These are phyloP conservation scores for Felis chaus DNA, from an alignment of 2,113 vertebrate species.

Conservation along the genomic window DNA sequence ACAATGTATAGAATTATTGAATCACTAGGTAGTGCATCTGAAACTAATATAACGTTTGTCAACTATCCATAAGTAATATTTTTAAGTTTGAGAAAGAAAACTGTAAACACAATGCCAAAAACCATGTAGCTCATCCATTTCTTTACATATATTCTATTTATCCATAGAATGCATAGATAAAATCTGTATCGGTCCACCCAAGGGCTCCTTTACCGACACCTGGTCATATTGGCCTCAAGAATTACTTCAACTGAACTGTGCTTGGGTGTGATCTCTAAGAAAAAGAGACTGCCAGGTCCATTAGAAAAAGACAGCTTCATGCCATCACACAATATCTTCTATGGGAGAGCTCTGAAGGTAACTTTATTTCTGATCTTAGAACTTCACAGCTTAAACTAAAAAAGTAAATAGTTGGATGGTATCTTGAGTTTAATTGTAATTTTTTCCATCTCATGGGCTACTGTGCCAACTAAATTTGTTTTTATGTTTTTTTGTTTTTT, in stretches of 20 bases:
- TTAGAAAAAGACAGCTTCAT: neutral
- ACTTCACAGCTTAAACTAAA: neutral
- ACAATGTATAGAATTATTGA: too few relatives aligned
- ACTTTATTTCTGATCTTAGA: neutral
- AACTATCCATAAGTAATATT: neutral
- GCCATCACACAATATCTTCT: too few relatives aligned
- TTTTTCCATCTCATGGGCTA: neutral
- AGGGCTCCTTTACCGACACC: neutral
- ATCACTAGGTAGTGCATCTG: neutral
- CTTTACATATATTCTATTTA: neutral
- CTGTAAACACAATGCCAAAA: neutral
- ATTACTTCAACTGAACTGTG: neutral
- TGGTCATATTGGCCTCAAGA: neutral
- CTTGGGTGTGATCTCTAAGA: neutral
- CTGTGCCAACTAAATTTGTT: neutral
- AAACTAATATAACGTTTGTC: neutral
- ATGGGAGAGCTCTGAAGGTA: neutral
- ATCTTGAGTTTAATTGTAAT: neutral
- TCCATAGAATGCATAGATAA: neutral
- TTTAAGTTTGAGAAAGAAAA: neutral
- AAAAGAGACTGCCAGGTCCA: accelerated
- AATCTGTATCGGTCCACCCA: neutral
- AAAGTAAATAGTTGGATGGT: neutral
- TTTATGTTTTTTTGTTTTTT: neutral
- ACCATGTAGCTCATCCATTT: neutral